Base-by-base conservation (phyloP, 2,113 vertebrate species). In the Spizaetus ornatus region DNA sequence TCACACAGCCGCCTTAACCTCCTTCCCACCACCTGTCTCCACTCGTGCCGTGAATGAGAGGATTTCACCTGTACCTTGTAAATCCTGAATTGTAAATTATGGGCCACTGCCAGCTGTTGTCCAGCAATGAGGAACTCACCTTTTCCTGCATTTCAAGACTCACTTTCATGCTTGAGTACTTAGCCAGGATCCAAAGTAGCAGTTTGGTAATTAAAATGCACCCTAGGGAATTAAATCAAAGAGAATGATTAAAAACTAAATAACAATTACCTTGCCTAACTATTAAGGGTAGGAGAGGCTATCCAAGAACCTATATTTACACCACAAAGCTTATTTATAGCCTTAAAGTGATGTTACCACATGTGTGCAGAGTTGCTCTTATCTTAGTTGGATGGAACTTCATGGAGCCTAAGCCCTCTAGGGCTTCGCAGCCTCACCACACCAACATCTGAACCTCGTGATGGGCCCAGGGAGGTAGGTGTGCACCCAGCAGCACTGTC, bases 241-340 rank as follows among this genome's bases (percentile, higher is more conserved):
- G 71, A 13, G 40, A 85, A 91, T 15, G 7, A 70, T 80, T 92
- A 50, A 96, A 93, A 95, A 95, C 86, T 72, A 95, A 94, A 87
- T 88, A 96, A 91, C 70, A 91, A 82, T 88, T 96, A 82, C 53
- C 31, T 53, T 86, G 63, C 83, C 69, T 82, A 82, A 82, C 84
- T 82, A 89, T 85, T 79, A 80, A 88, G 48, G 40, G 34, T 48
- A 93, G 25, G 74, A 94, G 40, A 96, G 31, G 32, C 82, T 96
- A 59, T 77, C 79, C 66, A 90, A 59, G 85, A 95, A 70, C 48
- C 25, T 80, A 16, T 93, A 73, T 93, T 95, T 93, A 90, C 53
- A 88, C 92, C 87, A 86, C 95, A 93, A 93, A 90, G 25, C 45
- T 90, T 96, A 85, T 95, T 94, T 96, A 95, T 90, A 93, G 70